Conservation (phyloP, 30 jellyfish, hydroid and myxozoan species). For the Euphysa ruthae region DNA sequence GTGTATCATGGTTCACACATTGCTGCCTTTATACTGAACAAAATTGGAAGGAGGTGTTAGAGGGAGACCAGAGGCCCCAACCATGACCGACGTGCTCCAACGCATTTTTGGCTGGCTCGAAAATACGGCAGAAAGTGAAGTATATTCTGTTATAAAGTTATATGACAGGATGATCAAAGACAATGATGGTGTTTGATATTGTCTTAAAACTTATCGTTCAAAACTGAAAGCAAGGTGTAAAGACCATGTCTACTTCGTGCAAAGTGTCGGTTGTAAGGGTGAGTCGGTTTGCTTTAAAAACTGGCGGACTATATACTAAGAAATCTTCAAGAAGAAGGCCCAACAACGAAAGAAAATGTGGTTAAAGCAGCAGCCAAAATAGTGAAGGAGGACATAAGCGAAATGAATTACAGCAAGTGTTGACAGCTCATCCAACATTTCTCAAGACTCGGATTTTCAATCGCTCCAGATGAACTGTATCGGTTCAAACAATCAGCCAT, state of each 20-base stretch:
- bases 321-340: constrained; percentile 11
- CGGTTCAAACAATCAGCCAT: constrained; percentile 44
- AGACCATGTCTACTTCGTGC: constrained; percentile 40
- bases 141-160: constrained; percentile 21
- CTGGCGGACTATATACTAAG: constrained; percentile 35
- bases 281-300: constrained; percentile 37
- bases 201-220: constrained; percentile 5
- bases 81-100: constrained; percentile 10
- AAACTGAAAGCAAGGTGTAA: constrained; percentile 24
- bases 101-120: constrained; percentile 37
- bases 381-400: constrained; percentile 25
- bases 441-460: constrained; percentile 1
- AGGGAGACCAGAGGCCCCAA: constrained; percentile 45
- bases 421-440: not conserved
- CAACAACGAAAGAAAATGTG: constrained; percentile 18
- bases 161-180: constrained; percentile 4
- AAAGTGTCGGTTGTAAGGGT: constrained; percentile 21
- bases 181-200: constrained; percentile 16
- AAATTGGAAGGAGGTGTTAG: constrained; percentile 5
- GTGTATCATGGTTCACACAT: too few species aligned
- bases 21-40: not conserved
- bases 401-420: not conserved
- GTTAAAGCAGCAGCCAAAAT: constrained; percentile 47
- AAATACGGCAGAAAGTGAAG: constrained; percentile 21
- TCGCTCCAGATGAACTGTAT: not conserved